Evolutionary conservation across 2,113 vertebrate genomes (phyloP).

Genomic region (Cyanoderma ruficeps): DNA sequence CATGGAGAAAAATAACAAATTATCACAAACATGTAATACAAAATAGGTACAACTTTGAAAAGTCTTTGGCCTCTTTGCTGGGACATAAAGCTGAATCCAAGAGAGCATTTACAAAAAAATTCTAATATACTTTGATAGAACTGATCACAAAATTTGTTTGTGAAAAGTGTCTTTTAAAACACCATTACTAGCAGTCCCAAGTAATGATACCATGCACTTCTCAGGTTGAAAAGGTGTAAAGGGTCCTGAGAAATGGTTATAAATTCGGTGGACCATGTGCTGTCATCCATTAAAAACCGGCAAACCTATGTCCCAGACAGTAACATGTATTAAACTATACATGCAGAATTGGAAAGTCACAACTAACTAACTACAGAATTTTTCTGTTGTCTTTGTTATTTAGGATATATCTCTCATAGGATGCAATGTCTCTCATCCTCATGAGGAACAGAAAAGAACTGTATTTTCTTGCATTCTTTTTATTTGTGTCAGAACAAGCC

Average conservation of each 20-base stretch:
- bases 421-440: neutral
- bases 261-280: neutral
- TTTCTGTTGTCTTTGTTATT: neutral
- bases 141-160: neutral
- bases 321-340: neutral
- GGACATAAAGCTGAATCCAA: neutral
- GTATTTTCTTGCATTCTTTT: neutral
- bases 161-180: neutral
- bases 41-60: neutral
- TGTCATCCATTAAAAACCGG: neutral
- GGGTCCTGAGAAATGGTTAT: neutral
- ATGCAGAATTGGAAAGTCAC: neutral
- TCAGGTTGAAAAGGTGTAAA: neutral
- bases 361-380: neutral
- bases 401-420: too few relatives aligned
- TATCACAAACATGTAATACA: neutral
- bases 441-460: neutral
- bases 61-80: neutral
- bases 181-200: neutral
- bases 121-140: neutral
- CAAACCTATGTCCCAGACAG: neutral
- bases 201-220: neutral
- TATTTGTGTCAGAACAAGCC: neutral
- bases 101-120: neutral
- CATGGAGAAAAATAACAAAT: neutral